Evolutionary conservation across 2,113 vertebrate genomes (phyloP), one percentile per base, ranked within the genome.

Genomic region (Caracal caracal): DNA sequence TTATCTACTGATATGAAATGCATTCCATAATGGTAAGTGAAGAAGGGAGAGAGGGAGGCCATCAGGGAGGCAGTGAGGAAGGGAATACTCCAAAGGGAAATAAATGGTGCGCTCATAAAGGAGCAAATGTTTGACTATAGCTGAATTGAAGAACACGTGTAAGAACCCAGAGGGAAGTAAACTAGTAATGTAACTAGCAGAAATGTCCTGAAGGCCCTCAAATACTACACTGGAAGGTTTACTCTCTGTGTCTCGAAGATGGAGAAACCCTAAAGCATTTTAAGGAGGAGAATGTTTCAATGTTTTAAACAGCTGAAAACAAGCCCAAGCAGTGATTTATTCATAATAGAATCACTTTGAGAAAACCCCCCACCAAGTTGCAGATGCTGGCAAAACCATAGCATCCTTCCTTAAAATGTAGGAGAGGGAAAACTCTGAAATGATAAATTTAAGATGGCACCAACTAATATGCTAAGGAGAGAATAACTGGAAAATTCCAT

Each of bases 361-460:
- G 84, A 94, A 96, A 95, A 96, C 80, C 65, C 35, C 53, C 92
- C 92, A 95, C 73, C 73, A 43, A 75, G 75, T 88, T 92, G 30
- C 79, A 92, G n/a, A 96, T 47, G 75, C 47, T 6, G 26, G 22
- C n/a, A 75, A 71, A 78, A 30, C 17, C 20, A 63, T 13, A 88
- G 59, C 66, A n/a, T 13, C 90, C 33, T 66, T 94, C 89, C 94
- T 92, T 95, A 93, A 93, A 53, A 92, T 71, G 68, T 22, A 12
- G 80, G 79, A 82, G 37, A 78, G 9, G 37, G 26, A 95, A 90
- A 96, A 66, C 28, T 81, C 65, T 24, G 80, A 78, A 94, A 35
- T 96, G 65, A 93, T 95, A 92, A 92, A 92, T 70, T 93, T 95
- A 96, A 97, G 37, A 37, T 90, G 93, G 66, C 28, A 90, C 33